Evolutionary conservation across 1,140 invertebrate genomes (phyloP), one percentile per base, ranked within the genome.

Genomic region (Apis dorsata): DNA sequence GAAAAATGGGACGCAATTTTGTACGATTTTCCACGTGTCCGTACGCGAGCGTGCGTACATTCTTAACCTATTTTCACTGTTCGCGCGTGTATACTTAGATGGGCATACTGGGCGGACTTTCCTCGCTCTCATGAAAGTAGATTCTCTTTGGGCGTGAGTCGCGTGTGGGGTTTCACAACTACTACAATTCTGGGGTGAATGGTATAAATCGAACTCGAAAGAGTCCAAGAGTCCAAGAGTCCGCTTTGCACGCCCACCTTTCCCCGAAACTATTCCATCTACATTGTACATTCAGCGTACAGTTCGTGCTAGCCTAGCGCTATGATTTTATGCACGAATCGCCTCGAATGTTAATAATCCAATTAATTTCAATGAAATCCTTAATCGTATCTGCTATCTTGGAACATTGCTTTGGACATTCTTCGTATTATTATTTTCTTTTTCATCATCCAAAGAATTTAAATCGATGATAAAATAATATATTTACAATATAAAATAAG

Each of bases 51-150:
- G 5, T 44, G 34, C 34, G 34, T 7, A 44, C 34, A 44, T 44
- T 44, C 34, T 7, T 44, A 44, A 44, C 34, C 34, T 44, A 44
- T 44, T 44, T 44, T 44, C 34, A 44, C 34, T 44, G 34, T 44
- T 44, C 5, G 5, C 34, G 34, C 4, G 34, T 44, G 5, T 44
- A 44, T 44, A n/a, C 21, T 11, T 24, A 70, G 21, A 24, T 79
- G 53, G 49, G 78, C 44, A 44, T 44, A 0, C 34, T 7, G 24
- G 49, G 19, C 59, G 12, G 44, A 80, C 78, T 72, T 80, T 72
- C 78, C 78, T 80, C 69, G 78, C 78, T 80, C 24, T 44, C 78
- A 80, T 80, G 78, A 80, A 80, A 80, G 78, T 80, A 55, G 78
- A 80, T 72, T 72, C 59, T 80, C 79, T 73, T 80, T 73, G 79